Percentiles rank a stretch among this genome's conserved stretches.
phyloP scores from a whole-genome alignment of 2,888 invertebrate species.

The Polymixis lichenea region DNA sequence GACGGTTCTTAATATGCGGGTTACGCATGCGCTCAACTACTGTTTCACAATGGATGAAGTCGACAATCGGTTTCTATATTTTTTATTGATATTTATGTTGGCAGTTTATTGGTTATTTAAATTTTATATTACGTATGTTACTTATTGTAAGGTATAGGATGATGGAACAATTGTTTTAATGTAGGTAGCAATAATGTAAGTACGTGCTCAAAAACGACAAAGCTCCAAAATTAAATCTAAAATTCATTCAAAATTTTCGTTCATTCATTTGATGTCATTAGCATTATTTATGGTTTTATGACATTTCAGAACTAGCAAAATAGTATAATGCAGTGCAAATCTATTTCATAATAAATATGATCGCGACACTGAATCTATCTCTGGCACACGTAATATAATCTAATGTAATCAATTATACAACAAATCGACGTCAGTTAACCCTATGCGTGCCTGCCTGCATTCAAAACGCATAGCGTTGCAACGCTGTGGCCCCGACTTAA shows the following conservation, averaged over 20 bases:
- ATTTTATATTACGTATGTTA: slow-evolving; percentile 52
- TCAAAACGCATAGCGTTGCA: slow-evolving; percentile 50
- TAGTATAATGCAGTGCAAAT: neutral
- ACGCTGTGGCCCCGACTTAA: slow-evolving; percentile 54
- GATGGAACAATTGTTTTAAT: slow-evolving; percentile 44
- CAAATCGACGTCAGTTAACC: slow-evolving; percentile 59
- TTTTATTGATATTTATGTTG: slow-evolving; percentile 74
- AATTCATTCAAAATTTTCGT: neutral
- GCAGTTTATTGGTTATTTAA: slow-evolving; percentile 55
- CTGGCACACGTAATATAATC: slow-evolving; percentile 39
- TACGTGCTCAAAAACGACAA: slow-evolving; percentile 21
- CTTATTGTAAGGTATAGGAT: slow-evolving; percentile 30
- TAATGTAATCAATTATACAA: slow-evolving; percentile 61
- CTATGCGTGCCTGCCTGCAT: slow-evolving; percentile 56
- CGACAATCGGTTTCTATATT: slow-evolving; percentile 79
- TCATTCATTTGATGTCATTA: neutral
- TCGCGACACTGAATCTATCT: slow-evolving; percentile 26
- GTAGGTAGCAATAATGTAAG: slow-evolving; percentile 32
- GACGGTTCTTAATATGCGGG: slow-evolving; percentile 88
- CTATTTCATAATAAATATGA: slow-evolving; percentile 29
- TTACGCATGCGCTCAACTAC: slow-evolving; percentile 86
- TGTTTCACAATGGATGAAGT: slow-evolving; percentile 87
- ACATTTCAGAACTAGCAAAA: neutral
- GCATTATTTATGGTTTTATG: neutral
- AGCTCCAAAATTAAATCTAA: neutral